Conservation (phyloP, 2,113 vertebrate species). For the Silurus glanis region DNA sequence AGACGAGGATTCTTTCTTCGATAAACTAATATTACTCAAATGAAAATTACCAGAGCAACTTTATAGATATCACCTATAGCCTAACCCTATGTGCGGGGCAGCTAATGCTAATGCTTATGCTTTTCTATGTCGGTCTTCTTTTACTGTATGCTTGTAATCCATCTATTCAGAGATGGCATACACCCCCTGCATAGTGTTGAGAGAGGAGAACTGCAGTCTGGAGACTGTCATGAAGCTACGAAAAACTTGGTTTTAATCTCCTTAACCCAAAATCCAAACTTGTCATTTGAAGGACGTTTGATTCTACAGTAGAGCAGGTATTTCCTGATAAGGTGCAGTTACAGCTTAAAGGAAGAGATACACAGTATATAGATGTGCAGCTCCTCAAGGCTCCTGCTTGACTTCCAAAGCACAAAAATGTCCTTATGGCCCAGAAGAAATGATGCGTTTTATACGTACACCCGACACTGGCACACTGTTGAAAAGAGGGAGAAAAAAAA, state of each 20-base stretch:
- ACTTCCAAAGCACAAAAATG: neutral
- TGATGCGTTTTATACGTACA: neutral
- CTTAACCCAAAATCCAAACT: constrained; percentile 63
- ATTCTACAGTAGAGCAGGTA: neutral
- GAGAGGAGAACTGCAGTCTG: constrained; percentile 46
- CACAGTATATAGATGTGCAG: neutral
- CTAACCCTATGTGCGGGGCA: neutral
- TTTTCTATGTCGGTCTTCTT: neutral
- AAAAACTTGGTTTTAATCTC: constrained; percentile 71
- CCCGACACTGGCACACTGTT: neutral
- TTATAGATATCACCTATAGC: neutral
- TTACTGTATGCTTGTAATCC: neutral
- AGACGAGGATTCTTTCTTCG: neutral
- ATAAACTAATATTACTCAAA: neutral
- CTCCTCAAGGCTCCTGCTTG: neutral
- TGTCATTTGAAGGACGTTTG: neutral
- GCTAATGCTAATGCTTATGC: neutral
- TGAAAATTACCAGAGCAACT: neutral
- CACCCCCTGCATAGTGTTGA: neutral
- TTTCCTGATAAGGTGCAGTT: neutral
- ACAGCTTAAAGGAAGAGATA: neutral
- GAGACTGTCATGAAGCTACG: constrained; percentile 68
- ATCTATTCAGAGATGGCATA: neutral
- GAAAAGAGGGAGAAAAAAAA: neutral
- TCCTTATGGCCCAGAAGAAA: neutral